Evolutionary conservation across 2,888 invertebrate genomes (phyloP), one percentile per base, ranked within the genome.

Genomic region (Agrotis ipsilon): DNA sequence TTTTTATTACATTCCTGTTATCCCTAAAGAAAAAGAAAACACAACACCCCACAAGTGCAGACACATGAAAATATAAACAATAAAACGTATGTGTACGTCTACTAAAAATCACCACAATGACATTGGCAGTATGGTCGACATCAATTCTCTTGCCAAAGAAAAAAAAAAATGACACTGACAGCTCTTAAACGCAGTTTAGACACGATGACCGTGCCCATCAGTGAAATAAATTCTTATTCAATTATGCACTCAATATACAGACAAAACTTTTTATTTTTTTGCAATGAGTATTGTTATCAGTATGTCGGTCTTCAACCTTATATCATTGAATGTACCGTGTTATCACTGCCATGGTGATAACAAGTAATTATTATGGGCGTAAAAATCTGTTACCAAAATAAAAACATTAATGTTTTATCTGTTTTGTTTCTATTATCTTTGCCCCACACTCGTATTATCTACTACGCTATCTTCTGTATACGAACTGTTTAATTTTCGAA

Each of bases 401-500:
- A 65, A 51, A 51, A 43, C 18, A 39, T 27, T 27, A 7, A 24
- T 18, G 3, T 19, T 24, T 51, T 27, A 58, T 45, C 49, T 24
- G 18, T 14, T 71, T 54, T 60, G n/a, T 48, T 52, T 32, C 46
- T 54, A 19, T 72, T 61, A 54, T 72, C 61, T 24, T 13, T 58
- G 32, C n/a, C 43, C n/a, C 27, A 21, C 5, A 21, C 13, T 27
- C 3, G 6, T 14, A 45, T 58, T n/a, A 39, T 18, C 9, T 57
- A 2, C 3, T 13, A 27, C 39, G 1, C 9, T 39, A 39, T 39
- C 11, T 39, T 39, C 1, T 11, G 39, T 39, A 11, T 39, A 39
- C 39, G 39, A 9, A 39, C 39, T 39, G 39, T 39, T 39, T 39
- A 39, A 11, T 11, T 39, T 39, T 9, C 39, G 39, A 39, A 39